Evolutionary conservation across 1,140 invertebrate species (phyloP).

Genomic region (Spodoptera litura): DNA sequence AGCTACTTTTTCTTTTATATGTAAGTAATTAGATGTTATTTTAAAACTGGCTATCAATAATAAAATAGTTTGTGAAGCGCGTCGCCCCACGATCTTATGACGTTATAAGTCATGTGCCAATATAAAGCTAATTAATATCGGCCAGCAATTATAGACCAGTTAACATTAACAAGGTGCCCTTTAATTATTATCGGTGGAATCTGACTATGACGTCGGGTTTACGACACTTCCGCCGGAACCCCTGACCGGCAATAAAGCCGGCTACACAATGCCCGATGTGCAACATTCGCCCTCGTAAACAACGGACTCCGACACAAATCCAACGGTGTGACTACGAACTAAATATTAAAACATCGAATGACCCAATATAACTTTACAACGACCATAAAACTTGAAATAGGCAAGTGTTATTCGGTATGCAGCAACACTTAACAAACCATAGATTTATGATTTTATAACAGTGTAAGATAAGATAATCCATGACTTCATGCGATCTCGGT

Average conservation of each 20-base stretch:
- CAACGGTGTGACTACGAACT: conserved; percentile 52
- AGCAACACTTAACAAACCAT: conserved; percentile 45
- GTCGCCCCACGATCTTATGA: conserved; percentile 33
- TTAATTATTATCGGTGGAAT: conserved; percentile 80
- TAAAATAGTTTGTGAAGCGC: conserved; percentile 27
- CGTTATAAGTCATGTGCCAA: conserved; percentile 51
- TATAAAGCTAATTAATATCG: conserved; percentile 71
- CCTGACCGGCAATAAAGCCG: conserved; percentile 65
- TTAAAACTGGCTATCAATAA: not conserved
- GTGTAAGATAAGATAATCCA: conserved; percentile 36
- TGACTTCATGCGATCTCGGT: conserved; percentile 20
- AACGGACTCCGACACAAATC: conserved; percentile 52
- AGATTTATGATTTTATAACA: conserved; percentile 45
- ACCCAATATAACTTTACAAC: conserved; percentile 61
- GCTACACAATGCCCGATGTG: conserved; percentile 64
- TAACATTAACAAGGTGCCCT: conserved; percentile 81
- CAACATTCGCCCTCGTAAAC: conserved; percentile 73
- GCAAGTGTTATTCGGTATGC: conserved; percentile 37
- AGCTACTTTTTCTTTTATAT: not conserved
- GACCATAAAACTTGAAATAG: conserved; percentile 53
- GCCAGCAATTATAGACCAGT: conserved; percentile 78
- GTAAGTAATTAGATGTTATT: not conserved
- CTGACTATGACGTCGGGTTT: conserved; percentile 73
- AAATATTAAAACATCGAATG: conserved; percentile 58
- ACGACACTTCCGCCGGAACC: conserved; percentile 76